Base-by-base conservation (phyloP, 2,888 invertebrate genomes). In the Galerucella nymphaeae region DNA sequence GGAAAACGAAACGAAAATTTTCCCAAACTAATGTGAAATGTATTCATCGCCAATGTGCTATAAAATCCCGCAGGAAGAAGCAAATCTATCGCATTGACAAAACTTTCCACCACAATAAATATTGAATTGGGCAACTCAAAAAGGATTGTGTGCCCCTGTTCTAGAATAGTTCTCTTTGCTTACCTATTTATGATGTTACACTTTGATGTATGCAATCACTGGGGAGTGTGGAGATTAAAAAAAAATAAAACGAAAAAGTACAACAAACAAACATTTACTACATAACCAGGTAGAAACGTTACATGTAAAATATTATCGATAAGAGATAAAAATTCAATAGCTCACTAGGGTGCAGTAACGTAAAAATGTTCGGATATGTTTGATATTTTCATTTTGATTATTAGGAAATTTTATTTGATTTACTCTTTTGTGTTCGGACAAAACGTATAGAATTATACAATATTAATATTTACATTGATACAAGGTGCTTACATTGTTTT, bases 211-310 rank as follows among this genome's bases (percentile, higher is more conserved):
- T 9, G 30, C 9, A 38, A 38, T 9, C 8, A 38, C 30, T 38
- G 30, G 30, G 30, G 9, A 38, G 30, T 38, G 30, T 38, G 30
- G 8, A 8, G 2, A 5, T 23, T 5, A 50, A 42, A 38, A 63
- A 68, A 74, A n/a, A 70, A 63, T 66, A 70, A 50, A 20, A 69
- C 48, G 78, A 72, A 63, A 71, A 76, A 70, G 66, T 83, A 81
- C 82, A 83, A 83, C 82, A 83, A 84, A 82, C 81, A 82, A 80
- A 78, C 75, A 77, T 77, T 76, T 78, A 80, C 82, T 82, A 82
- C 82, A 79, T 62, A 62, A 76, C 76, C 78, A 81, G 80, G 82
- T 83, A 83, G 82, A 84, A 84, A 84, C 78, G 78, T 80, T 81
- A 83, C 82, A 82, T 75, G 73, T 80, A 80, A 53, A 62, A 62